Base-by-base conservation (phyloP, 2,888 invertebrate genomes). In the Sphaerophoria rueppellii region DNA sequence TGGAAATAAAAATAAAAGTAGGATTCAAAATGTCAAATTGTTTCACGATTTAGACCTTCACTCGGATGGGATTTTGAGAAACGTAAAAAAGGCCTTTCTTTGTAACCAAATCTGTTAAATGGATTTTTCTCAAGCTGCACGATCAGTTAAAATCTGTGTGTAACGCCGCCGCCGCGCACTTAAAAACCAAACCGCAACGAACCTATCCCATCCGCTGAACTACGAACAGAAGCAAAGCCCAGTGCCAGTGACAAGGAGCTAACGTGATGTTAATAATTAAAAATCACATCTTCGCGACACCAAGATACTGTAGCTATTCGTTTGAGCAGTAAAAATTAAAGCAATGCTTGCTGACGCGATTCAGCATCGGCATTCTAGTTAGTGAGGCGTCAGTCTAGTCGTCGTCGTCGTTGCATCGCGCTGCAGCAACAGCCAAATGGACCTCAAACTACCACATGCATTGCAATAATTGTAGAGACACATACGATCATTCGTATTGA, bases 41-140 rank as follows among this genome's bases (percentile, higher is more conserved):
- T 74, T 82, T 80, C 76, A 85, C 72, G 76, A 80, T 73, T 80
- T 70, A 69, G 76, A 83, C 76, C 80, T 83, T 85, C 80, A 76
- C 54, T 72, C 55, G 40, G 11, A 65, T 78, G 54, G 58, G 14
- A 58, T 58, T 67, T n/a, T 48, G 34, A 77, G 35, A 73, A 57
- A 58, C 65, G 60, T 11, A 40, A 69, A 43, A 78, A 65, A 65
- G 52, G 65, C 50, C 24, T 71, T 61, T 78, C 73, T 61, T 60
- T 61, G 55, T 52, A 67, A 43, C 61, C 24, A 73, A 63, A 60
- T 63, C 69, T 50, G 74, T 6, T 65, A 14, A 69, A 48, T 50
- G 6, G 35, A 55, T 61, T 80, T 24, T 61, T 73, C 58, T 32
- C 35, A 69, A 63, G 32, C 14, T 60, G 61, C 77, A 74, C 69